Conservation (phyloP, 92 coral and sea anemone species). For the Palythoa grandis region DNA sequence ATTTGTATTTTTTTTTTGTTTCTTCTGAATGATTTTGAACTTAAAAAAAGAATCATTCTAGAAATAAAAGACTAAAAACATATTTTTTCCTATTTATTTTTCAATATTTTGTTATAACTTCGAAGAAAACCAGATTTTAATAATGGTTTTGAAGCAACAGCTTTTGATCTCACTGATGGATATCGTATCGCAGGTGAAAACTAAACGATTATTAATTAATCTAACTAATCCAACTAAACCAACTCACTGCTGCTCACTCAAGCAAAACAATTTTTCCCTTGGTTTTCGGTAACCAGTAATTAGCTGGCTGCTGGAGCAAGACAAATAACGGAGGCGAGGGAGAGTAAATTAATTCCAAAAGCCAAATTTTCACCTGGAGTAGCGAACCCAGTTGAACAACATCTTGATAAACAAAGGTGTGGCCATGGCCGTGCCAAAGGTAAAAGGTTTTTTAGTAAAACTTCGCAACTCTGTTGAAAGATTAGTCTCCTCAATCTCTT, state of each 20-base stretch:
- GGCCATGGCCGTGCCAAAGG: constrained; percentile 33
- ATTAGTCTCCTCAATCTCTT: background rate
- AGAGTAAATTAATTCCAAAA: background rate
- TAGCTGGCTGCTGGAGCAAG: background rate
- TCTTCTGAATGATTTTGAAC: background rate
- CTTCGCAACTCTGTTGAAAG: constrained; percentile 15
- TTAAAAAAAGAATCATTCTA: background rate
- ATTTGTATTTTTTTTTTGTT: too few relatives aligned
- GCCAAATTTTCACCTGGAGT: background rate
- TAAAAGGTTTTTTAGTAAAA: constrained; percentile 5
- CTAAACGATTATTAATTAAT: background rate
- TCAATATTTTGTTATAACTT: background rate
- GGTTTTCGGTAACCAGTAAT: too few relatives aligned
- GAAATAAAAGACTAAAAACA: too few relatives aligned
- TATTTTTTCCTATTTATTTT: background rate
- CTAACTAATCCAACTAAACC: too few relatives aligned
- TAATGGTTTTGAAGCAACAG: constrained; percentile 8
- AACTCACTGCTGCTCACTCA: background rate
- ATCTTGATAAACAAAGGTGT: too few relatives aligned
- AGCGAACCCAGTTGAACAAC: background rate
- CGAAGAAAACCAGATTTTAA: background rate
- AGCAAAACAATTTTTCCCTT: too few relatives aligned
- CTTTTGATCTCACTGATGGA: constrained; percentile 6
- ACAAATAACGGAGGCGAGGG: background rate
- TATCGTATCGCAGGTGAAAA: background rate